phyloP scores from a whole-genome alignment of 1,140 invertebrate genomes.

The Apis cerana region DNA sequence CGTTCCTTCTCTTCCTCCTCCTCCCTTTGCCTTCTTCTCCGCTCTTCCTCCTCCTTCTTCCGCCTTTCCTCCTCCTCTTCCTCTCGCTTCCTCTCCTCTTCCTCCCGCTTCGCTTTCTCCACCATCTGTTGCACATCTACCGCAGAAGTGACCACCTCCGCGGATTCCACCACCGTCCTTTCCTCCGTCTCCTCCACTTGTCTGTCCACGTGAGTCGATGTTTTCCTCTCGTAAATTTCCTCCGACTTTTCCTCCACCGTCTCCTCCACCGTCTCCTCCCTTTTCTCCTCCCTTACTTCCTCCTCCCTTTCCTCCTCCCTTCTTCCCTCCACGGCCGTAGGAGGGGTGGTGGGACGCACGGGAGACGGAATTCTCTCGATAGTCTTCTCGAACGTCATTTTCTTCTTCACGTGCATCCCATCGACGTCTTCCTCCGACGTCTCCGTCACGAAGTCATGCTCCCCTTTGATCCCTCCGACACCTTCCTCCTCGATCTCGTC shows the following conservation, averaged over 20 bases:
- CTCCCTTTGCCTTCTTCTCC: constrained; percentile 62
- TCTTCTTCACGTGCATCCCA: constrained; percentile 76
- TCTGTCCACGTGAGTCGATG: constrained; percentile 56
- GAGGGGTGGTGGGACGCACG: constrained; percentile 17
- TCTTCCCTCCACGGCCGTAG: constrained; percentile 9
- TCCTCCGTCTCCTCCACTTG: constrained; percentile 58
- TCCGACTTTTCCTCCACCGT: neutral
- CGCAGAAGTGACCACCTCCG: constrained; percentile 70
- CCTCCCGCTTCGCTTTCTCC: constrained; percentile 72
- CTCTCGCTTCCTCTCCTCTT: constrained; percentile 67
- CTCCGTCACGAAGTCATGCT: constrained; percentile 77
- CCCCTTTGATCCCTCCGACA: constrained; percentile 70
- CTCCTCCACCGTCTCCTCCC: neutral
- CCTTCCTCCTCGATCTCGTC: constrained; percentile 67
- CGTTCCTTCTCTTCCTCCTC: constrained; percentile 64
- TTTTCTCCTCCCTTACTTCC: neutral
- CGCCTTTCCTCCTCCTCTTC: constrained; percentile 69
- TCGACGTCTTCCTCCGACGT: constrained; percentile 76
- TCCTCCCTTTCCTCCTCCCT: constrained; percentile 10
- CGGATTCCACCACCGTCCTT: constrained; percentile 64
- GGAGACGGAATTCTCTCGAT: constrained; percentile 70
- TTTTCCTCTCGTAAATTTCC: constrained; percentile 22
- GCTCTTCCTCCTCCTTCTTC: constrained; percentile 66
- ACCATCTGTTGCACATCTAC: constrained; percentile 75
- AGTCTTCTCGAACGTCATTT: constrained; percentile 77